Base-by-base conservation (phyloP, 2,888 invertebrate genomes). In the Gymnocheta viridis region DNA sequence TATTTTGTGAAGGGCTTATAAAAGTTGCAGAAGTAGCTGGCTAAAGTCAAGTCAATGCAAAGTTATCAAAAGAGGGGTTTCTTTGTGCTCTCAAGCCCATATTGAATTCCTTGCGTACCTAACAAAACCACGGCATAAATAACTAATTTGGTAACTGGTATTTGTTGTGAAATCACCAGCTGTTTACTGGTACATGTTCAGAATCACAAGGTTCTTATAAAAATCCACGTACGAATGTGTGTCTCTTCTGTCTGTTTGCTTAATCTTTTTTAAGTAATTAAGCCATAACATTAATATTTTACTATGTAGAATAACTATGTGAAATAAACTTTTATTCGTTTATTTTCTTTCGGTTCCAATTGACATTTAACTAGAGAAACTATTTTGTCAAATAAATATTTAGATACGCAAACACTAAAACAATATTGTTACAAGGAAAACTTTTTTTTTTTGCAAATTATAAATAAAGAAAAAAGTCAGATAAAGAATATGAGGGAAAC, bases 231-330 rank as follows among this genome's bases (percentile, higher is more conserved):
- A 0, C 22, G 22, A 10, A 32, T 44, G 10, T 44, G 9, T 32
- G 19, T 47, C n/a, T n/a, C n/a, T n/a, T n/a, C n/a, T n/a, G 12
- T 7, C 24, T 38, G 19, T 56, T 44, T 70, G 56, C 14, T 72
- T 73, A 41, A 41, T 24, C 54, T 64, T 7, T 62, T 66, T 73
- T 73, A 49, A 80, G 72, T 66, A 66, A 72, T 73, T 80, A 80
- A 73, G 72, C 56, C 38, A 49, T 22, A 47, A 29, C 58, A 72
- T 79, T 79, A 72, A 79, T 72, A 79, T 72, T 72, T 66, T 17
- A 38, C 49, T 66, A 66, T 35, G 49, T 35, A 29, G 24, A 62
- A 38, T 60, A n/a, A n/a, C n/a, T n/a, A 60, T 60, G 14, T 17
- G 22, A 19, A 74, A 62, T 24, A 58, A 72, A 72, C n/a, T 47